Conservation (phyloP, 1,140 invertebrate species). For the Drosophila bocqueti region DNA sequence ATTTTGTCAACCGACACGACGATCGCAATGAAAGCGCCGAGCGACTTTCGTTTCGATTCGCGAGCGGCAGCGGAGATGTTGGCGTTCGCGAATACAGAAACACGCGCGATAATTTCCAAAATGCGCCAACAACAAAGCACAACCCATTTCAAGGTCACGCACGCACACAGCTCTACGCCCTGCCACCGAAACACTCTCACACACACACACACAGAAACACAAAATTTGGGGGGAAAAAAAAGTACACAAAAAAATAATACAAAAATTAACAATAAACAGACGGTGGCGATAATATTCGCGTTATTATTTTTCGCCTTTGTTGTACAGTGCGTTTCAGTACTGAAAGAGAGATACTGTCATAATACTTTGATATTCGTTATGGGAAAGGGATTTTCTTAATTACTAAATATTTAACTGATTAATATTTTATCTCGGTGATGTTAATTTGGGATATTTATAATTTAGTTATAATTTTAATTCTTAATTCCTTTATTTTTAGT, state of each 20-base stretch:
- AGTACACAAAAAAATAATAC: slow-evolving; percentile 22
- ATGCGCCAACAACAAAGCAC: slow-evolving; percentile 76
- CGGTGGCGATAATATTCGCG: slow-evolving; percentile 63
- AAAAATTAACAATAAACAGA: slow-evolving; percentile 57
- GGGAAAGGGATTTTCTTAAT: neutral
- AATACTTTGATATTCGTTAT: neutral
- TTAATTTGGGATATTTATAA: neutral
- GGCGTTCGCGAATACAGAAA: slow-evolving; percentile 38
- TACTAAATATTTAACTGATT: neutral
- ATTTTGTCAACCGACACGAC: slow-evolving; percentile 49
- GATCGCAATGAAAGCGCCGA: slow-evolving; percentile 48
- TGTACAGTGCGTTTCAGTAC: slow-evolving; percentile 24
- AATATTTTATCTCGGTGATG: neutral
- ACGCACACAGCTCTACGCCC: slow-evolving; percentile 58
- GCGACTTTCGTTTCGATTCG: slow-evolving; percentile 40
- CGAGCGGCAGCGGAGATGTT: slow-evolving; percentile 1
- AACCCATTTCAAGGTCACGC: slow-evolving; percentile 81
- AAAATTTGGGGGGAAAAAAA: slow-evolving; percentile 18
- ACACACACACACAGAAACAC: slow-evolving; percentile 1
- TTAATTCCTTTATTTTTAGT: too few species aligned
- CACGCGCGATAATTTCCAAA: slow-evolving; percentile 81
- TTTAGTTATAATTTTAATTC: too few species aligned
- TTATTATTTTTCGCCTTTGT: slow-evolving; percentile 39
- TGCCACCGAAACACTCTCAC: slow-evolving; percentile 35
- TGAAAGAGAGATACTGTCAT: neutral